Conservation (phyloP, 2,113 vertebrate genomes). For the Hystrix cristata region DNA sequence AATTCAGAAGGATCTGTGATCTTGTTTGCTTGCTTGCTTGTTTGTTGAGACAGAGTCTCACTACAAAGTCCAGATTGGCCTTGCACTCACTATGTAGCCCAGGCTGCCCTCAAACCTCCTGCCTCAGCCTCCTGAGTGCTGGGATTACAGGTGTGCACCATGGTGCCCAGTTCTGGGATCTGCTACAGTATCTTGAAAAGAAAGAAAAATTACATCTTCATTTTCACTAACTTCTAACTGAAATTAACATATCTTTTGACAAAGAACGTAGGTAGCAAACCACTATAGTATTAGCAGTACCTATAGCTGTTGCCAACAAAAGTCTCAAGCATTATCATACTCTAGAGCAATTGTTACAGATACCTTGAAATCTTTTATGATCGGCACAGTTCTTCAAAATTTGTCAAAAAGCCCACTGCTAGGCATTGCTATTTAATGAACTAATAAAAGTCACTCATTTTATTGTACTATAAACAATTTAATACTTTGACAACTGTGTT, state of each 20-base stretch:
- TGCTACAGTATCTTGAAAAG: slow-evolving; percentile 20
- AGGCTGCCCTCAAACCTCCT: background rate
- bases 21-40: background rate
- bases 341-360: slow-evolving; percentile 4
- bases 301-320: slow-evolving; percentile 19
- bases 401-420: background rate
- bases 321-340: background rate
- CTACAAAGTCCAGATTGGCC: background rate
- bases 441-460: background rate
- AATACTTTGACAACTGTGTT: slow-evolving; percentile 28
- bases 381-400: slow-evolving; percentile 32
- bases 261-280: background rate
- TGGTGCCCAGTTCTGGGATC: background rate
- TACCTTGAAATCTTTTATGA: background rate
- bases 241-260: slow-evolving; percentile 42
- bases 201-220: background rate
- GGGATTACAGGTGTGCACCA: background rate
- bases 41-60: background rate
- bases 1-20: slow-evolving; percentile 25
- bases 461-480: slow-evolving; percentile 16
- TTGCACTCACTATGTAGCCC: background rate
- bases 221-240: slow-evolving; percentile 13
- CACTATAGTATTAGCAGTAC: background rate
- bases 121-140: background rate
- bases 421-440: slow-evolving; percentile 33